Percentiles rank a stretch among this genome's conserved stretches.
Conservation (phyloP, 2,888 invertebrate genomes). For the Punctoribates punctum region DNA sequence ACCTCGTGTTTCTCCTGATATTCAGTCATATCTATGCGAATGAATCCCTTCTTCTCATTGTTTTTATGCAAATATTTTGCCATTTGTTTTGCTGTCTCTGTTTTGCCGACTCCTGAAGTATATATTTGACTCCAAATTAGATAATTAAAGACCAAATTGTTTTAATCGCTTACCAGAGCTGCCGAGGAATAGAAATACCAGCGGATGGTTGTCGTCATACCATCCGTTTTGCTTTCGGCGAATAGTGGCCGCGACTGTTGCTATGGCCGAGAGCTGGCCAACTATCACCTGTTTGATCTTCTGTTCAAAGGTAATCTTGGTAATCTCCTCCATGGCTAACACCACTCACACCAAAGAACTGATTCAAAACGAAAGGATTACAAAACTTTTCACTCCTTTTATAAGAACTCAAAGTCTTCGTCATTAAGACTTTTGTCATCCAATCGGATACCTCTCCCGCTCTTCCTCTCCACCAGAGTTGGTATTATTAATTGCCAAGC, state of each 20-base stretch:
- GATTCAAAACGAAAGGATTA: too few species aligned
- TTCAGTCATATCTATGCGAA: slow-evolving; percentile 88
- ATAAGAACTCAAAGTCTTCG: too few species aligned
- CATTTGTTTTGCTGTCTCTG: slow-evolving; percentile 84
- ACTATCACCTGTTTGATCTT: slow-evolving; percentile 75
- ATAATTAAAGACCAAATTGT: too few species aligned
- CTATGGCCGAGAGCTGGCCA: slow-evolving; percentile 78
- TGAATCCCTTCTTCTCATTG: slow-evolving; percentile 60
- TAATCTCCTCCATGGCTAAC: too few species aligned
- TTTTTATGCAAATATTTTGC: slow-evolving; percentile 75
- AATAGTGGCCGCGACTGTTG: slow-evolving; percentile 70
- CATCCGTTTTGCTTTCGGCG: slow-evolving; percentile 88
- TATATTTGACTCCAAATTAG: too few species aligned
- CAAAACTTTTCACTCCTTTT: too few species aligned
- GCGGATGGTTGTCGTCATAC: slow-evolving; percentile 85
- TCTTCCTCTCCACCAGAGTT: too few species aligned
- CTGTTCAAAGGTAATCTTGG: slow-evolving; percentile 77
- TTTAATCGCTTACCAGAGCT: too few species aligned
- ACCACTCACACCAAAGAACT: too few species aligned
- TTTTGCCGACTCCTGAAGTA: slow-evolving; percentile 95
- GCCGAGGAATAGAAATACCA: slow-evolving; percentile 84
- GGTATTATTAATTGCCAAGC: too few species aligned
- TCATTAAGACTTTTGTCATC: too few species aligned
- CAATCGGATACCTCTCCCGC: too few species aligned
- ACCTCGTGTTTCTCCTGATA: slow-evolving; percentile 85